Evolutionary conservation across 2,888 invertebrate species (phyloP), one percentile per base, ranked within the genome.

Genomic region (Macrosiphum euphorbiae): DNA sequence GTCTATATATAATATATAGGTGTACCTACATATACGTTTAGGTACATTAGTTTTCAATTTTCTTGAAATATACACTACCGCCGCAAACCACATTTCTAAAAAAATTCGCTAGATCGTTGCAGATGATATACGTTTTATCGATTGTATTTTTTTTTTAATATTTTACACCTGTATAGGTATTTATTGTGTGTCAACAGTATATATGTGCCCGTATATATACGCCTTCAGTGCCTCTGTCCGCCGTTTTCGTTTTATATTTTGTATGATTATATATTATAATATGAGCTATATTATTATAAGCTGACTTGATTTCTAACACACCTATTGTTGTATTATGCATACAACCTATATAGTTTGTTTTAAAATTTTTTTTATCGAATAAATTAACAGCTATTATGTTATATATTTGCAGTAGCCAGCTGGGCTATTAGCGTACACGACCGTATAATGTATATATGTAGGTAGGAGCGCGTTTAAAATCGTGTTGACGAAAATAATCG

Each of bases 401-500:
- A 78, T 20, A 35, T 88, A n/a, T 88, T 50, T 52, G 87, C 52
- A 88, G 87, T 88, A 88, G 50, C 50, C 52, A 44, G 41, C 11
- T 26, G 44, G 85, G 44, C 85, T 85, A 85, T 85, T 85, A 85
- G 85, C 11, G 44, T 26, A 85, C 47, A 47, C 50, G 87, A 3
- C 52, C 13, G 20, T n/a, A 52, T 52, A 35, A 20, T 88, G 35
- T 88, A n/a, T 52, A 28, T 16, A 55, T 55, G 10, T 52, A n/a
- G n/a, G 24, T 88, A 88, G 35, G 10, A 41, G 58, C 50, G 52
- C 78, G 52, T 78, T 90, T 84, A 28, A 78, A 84, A 52, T 26
- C 78, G 26, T 78, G 78, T 90, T 84, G 78, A 90, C 90, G 78
- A 84, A 90, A 41, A 84, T 78, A 47, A 47, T 61, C 20, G 28